Evolutionary conservation across 1,140 invertebrate genomes (phyloP), one percentile per base, ranked within the genome.

Genomic region (Helicoverpa zea): DNA sequence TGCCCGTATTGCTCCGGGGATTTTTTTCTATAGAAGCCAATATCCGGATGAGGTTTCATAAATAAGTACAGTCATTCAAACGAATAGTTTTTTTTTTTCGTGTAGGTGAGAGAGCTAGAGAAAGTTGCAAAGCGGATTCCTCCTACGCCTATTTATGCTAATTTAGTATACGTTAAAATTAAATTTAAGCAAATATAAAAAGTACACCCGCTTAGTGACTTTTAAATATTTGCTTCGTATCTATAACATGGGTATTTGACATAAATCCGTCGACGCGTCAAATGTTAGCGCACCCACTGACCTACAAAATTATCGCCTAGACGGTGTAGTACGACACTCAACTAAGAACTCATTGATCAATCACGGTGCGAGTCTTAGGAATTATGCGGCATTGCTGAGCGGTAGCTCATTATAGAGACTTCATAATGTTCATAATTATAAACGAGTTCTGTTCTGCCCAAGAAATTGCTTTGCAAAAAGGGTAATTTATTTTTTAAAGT

Each of bases 21-120:
- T 14, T 10, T 2, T 58, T 43, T 43, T 43, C 35, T 43, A 43
- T 43, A 7, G 5, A 5, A 9, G 35, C 5, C 35, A 9, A 58
- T 23, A 51, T 70, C 30, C 66, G 66, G 66, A 70, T 70, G 49
- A 49, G 66, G 66, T 49, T 12, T 51, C 66, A 11, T 49, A 14
- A 3, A 54, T 16, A 13, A 23, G 10, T 14, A 47, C 35, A 5
- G 35, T 23, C 52, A 43, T 58, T 23, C 9, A 58, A 29, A 18
- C 2, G 56, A 58, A 12, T 23, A 11, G 56, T 23, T 58, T 11
- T 23, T 58, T 58, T n/a, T 16, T n/a, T 9, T 12, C 23, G 12
- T 29, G 54, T 56, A 56, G n/a, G 54, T 56, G 9, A 11, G 56
- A 58, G 56, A 58, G 56, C 56, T 58, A 23, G 9, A 58, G 56